A percentile compares a stretch with the other conserved stretches of the same genome.
phyloP scores from a whole-genome alignment of 2,797 vertebrate genomes.

The Buphagus erythrorhynchus region DNA sequence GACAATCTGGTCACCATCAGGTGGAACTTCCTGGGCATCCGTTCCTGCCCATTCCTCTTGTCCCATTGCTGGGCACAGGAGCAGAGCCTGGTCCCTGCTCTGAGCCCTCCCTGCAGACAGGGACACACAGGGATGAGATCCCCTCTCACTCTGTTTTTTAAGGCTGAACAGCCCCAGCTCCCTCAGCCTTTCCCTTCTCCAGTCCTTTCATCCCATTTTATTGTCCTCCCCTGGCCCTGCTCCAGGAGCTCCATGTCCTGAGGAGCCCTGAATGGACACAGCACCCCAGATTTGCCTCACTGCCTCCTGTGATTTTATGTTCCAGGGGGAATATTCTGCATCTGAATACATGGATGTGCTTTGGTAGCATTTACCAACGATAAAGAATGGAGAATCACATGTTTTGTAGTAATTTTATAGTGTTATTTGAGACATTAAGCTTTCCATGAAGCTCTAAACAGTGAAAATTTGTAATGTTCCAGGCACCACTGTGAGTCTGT shows the following conservation, averaged over 20 bases:
- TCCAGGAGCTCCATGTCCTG: neutral
- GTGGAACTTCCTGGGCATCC: neutral
- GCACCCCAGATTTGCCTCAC: neutral
- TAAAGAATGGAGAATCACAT: neutral
- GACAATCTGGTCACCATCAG: rapidly evolving
- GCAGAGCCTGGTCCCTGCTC: neutral
- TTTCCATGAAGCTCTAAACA: neutral
- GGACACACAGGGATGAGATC: neutral
- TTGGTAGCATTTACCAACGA: neutral
- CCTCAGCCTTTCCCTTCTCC: neutral
- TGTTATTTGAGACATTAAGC: neutral
- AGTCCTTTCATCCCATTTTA: neutral
- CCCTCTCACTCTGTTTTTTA: neutral
- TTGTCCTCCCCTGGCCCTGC: neutral
- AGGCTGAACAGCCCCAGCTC: neutral
- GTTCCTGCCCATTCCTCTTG: rapidly evolving
- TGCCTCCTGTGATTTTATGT: neutral
- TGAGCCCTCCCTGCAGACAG: neutral
- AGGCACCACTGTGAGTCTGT: neutral
- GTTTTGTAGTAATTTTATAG: neutral
- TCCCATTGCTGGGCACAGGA: neutral
- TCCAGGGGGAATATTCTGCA: neutral
- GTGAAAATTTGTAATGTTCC: neutral
- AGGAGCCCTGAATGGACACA: neutral
- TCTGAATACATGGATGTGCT: neutral